Conservation (phyloP, 2,888 invertebrate genomes). For the Ormyrus thymus region DNA sequence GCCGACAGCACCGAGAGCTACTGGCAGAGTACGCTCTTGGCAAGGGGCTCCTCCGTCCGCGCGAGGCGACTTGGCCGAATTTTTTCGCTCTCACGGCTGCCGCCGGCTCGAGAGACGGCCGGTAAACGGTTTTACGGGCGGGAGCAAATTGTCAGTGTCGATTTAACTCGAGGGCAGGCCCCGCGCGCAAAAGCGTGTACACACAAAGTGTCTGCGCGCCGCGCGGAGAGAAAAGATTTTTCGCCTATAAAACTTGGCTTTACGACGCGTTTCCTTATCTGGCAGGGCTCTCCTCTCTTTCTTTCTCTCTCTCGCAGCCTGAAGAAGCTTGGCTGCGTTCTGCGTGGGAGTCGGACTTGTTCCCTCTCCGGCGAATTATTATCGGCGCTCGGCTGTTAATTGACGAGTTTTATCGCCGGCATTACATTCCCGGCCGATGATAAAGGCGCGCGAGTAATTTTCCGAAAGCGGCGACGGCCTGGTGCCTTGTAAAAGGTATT, state of each 20-base stretch:
- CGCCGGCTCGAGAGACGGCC: neutral
- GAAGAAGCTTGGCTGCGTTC: no score
- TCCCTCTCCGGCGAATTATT: neutral
- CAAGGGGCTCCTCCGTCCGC: no score
- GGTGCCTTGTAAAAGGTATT: no score
- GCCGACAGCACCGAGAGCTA: no score
- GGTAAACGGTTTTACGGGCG: neutral
- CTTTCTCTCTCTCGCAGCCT: no score
- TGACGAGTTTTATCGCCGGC: neutral
- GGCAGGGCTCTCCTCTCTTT: neutral
- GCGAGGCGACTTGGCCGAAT: no score
- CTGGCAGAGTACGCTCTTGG: no score
- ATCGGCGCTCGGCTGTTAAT: neutral
- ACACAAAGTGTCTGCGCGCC: neutral
- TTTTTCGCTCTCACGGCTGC: neutral
- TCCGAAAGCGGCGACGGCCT: neutral
- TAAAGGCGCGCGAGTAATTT: constrained; percentile 1
- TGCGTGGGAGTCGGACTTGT: no score
- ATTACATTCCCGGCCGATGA: neutral
- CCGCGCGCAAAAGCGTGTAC: neutral
- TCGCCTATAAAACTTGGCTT: constrained; percentile 38
- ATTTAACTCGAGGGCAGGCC: constrained; percentile 22
- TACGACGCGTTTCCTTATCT: constrained; percentile 31
- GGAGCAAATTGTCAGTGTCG: constrained; percentile 41
- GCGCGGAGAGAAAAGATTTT: constrained; percentile 9